Evolutionary conservation across 2,888 invertebrate species (phyloP).

Genomic region (Emesis furor): DNA sequence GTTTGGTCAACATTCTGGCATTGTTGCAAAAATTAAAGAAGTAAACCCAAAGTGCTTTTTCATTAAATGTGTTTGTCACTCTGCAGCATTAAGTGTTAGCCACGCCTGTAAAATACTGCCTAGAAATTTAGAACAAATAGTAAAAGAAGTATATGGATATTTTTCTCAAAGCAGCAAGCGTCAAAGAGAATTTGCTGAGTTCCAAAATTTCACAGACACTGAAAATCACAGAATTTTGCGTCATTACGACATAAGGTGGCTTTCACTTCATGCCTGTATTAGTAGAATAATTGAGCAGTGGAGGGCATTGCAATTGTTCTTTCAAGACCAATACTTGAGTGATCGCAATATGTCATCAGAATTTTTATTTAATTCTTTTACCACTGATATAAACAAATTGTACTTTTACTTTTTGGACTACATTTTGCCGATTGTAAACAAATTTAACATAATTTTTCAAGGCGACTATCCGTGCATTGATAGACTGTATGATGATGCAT

Average conservation of each 20-base stretch:
- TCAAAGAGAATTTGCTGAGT: not conserved
- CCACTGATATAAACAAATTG: conserved; percentile 14
- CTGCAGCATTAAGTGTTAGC: conserved; percentile 41
- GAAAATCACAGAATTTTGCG: conserved; percentile 3
- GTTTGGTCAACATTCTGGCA: conserved; percentile 53
- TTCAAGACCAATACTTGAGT: conserved; percentile 43
- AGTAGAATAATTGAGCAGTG: conserved; percentile 32
- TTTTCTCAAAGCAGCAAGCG: not conserved
- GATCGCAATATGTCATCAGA: conserved; percentile 36
- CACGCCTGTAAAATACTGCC: not conserved
- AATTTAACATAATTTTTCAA: conserved; percentile 10
- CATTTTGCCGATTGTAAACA: conserved; percentile 14
- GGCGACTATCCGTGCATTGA: not conserved
- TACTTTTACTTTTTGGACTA: conserved; percentile 14
- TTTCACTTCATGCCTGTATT: not conserved
- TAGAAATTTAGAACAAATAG: conserved; percentile 5
- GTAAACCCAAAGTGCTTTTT: conserved; percentile 64
- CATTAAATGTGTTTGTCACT: conserved; percentile 66
- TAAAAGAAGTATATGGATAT: not conserved
- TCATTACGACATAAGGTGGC: not conserved
- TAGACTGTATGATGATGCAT: not conserved
- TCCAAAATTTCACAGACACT: not conserved
- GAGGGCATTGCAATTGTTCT: conserved; percentile 48
- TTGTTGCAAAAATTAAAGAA: conserved; percentile 66
- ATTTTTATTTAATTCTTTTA: conserved; percentile 20